These are phyloP conservation scores for Latrodectus elegans DNA, from an alignment of 2,888 invertebrate genomes.

Conservation along the genomic window DNA sequence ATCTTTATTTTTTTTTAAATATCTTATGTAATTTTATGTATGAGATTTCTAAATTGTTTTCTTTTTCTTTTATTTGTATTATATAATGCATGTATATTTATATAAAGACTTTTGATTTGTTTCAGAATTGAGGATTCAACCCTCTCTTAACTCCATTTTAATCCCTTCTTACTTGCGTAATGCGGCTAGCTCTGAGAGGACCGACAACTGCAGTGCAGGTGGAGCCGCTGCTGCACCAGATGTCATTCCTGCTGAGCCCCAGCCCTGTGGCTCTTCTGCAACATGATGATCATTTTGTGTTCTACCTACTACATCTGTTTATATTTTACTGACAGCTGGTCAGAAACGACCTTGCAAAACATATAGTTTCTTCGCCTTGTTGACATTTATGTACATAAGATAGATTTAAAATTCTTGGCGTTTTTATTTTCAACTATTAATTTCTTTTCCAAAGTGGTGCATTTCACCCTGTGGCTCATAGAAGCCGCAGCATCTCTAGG, in stretches of 20 bases:
- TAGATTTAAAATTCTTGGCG: conserved; percentile 3
- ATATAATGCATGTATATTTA: too few species aligned
- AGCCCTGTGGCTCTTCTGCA: conserved; percentile 36
- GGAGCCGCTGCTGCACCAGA: conserved; percentile 28
- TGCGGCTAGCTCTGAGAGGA: conserved; percentile 14
- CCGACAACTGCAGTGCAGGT: conserved; percentile 26
- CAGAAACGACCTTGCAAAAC: background rate
- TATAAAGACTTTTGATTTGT: conserved; percentile 65
- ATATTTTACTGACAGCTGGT: background rate
- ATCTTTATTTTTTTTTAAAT: too few species aligned
- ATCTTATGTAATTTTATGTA: too few species aligned
- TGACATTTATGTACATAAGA: conserved; percentile 5
- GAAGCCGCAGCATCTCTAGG: background rate
- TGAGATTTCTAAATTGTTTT: too few species aligned
- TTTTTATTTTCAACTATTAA: background rate
- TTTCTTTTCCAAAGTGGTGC: background rate
- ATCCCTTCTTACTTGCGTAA: conserved; percentile 82
- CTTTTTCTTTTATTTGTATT: too few species aligned
- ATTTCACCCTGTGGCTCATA: background rate
- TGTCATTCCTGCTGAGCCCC: conserved; percentile 40
- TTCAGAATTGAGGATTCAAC: conserved; percentile 92
- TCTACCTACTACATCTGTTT: background rate
- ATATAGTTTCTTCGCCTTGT: conserved; percentile 5
- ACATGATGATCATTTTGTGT: conserved; percentile 11
- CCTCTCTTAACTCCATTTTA: conserved; percentile 89